Base-by-base conservation (phyloP, 2,888 invertebrate genomes). In the Tenthredo mesomela region DNA sequence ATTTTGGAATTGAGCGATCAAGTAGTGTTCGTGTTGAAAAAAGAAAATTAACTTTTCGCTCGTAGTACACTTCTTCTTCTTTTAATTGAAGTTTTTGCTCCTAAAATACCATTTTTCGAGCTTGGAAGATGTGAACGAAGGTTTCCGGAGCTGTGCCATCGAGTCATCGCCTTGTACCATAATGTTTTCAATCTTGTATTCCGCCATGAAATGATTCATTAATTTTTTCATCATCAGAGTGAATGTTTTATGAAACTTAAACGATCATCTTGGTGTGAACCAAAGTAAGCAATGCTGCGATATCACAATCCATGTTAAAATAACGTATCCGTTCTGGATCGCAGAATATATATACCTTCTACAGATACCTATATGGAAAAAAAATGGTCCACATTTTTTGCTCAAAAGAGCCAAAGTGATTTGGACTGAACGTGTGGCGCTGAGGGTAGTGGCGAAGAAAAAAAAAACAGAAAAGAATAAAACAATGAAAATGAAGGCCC, bases 401-500 rank as follows among this genome's bases (percentile, higher is more conserved):
- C 78, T 37, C 0, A 78, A 78, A 12, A 78, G 50, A 25, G 78
- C 37, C 58, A 78, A 78, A 78, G 78, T 78, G 78, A 78, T 78
- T 78, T 33, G 33, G n/a, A 58, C 37, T 21, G 54, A 58, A 33
- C 78, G 78, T 54, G 54, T 54, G 75, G 75, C 10, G 29, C 54
- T 37, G 33, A 78, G 29, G 78, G 78, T 54, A n/a, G 18, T 7
- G 7, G 73, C 21, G 84, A 18, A 58, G 29, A 75, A 58, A n/a
- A 86, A 86, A 86, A 85, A 78, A 47, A 67, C 77, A 86, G 85
- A 85, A 85, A 10, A 21, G 37, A 47, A 78, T 78, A 21, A 33
- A 77, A 84, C 73, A 67, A 47, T n/a, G 47, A 33, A 43, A 21
- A 84, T 75, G 73, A 84, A 67, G 40, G 78, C 33, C 58, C 65